Evolutionary conservation across 2,888 invertebrate species (phyloP), one percentile per base, ranked within the genome.

Genomic region (Abrostola triplasia): DNA sequence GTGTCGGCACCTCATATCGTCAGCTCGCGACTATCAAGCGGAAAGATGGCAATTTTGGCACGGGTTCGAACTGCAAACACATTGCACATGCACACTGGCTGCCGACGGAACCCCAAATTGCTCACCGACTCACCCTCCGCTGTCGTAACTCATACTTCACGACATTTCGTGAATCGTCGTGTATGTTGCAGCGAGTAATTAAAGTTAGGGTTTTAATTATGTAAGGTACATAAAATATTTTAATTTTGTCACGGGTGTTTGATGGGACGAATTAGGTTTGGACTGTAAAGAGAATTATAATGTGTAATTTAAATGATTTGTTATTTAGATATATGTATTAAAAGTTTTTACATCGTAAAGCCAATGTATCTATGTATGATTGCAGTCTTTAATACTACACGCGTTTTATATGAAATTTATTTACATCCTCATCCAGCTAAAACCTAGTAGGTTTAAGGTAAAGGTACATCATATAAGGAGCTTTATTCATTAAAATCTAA

Each of bases 41-140:
- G 90, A 90, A 89, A 91, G 89, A 89, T 85, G 88, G 88, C 89
- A 90, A 89, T 91, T 91, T 92, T 93, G 93, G 93, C 93, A 93
- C 84, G 62, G 79, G 60, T 75, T 80, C 78, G 80, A 79, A 81
- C 81, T 83, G 86, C 86, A 80, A 84, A 88, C 84, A 88, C 84
- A 86, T 81, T 83, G 84, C 85, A 83, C 83, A 82, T 83, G 80
- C 81, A 80, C 73, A 59, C 67, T 79, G 67, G 73, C 77, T 73
- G 84, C 81, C 84, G 87, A 84, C 87, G 86, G 89, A 92, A 90
- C 92, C 90, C 87, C 90, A 92, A 92, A 93, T 92, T 91, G 91
- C 92, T 87, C 80, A 88, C 88, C 77, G 87, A 91, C 90, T 91
- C 92, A 87, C 84, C 82, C 86, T 77, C 71, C 73, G 70, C 82